phyloP scores from a whole-genome alignment of 2,113 vertebrate species.

The Piprites chloris region DNA sequence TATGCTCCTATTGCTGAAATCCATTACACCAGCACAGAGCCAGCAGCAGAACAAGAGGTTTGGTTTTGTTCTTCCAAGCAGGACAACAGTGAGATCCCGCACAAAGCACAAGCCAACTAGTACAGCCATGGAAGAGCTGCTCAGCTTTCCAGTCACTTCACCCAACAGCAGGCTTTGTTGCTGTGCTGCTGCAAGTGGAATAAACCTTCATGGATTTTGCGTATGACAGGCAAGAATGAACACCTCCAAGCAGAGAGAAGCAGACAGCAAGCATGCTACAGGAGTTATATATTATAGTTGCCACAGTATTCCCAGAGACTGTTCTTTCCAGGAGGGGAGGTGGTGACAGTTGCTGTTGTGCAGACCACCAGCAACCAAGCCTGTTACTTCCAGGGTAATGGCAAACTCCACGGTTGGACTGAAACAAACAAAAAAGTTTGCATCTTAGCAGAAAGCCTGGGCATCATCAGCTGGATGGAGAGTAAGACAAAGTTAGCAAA shows the following conservation, averaged over 20 bases:
- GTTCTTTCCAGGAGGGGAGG: background rate
- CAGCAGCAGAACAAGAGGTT: background rate
- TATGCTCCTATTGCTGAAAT: background rate
- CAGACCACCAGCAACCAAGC: background rate
- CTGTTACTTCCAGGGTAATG: background rate
- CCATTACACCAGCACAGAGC: background rate
- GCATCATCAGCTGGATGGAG: background rate
- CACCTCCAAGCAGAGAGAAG: background rate
- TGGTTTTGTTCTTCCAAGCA: background rate
- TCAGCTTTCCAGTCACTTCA: background rate
- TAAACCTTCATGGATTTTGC: rapidly evolving
- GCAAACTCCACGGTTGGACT: background rate
- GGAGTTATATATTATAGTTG: background rate
- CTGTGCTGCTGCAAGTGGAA: background rate
- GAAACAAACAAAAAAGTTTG: background rate
- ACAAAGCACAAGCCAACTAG: background rate
- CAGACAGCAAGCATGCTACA: background rate
- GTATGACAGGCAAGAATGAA: background rate
- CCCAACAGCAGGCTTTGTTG: background rate
- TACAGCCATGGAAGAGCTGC: background rate
- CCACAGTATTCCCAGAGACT: background rate
- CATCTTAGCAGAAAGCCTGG: background rate
- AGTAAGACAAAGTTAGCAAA: background rate
- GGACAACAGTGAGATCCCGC: rapidly evolving
- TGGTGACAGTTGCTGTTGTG: background rate